Base-by-base conservation (phyloP, 2,888 invertebrate species). In the Eupithecia exiguata region DNA sequence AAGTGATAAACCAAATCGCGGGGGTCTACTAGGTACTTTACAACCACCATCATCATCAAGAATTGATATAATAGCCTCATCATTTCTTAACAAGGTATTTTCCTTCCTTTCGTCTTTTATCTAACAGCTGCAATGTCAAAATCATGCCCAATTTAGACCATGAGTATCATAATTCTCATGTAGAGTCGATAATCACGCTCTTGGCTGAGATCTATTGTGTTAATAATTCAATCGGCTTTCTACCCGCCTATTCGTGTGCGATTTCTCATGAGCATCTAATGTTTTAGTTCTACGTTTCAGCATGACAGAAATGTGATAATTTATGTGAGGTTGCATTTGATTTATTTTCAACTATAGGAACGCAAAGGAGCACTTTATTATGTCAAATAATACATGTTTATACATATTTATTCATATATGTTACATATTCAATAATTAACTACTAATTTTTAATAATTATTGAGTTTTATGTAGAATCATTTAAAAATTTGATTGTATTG, bases 161-260 rank as follows among this genome's bases (percentile, higher is more conserved):
- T 53, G 36, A 65, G 36, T 38, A 35, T 35, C 63, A 38, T 65
- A 36, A 38, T n/a, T 67, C 30, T 67, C 67, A 10, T 25, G 67
- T 67, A 67, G 43, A 66, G 40, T n/a, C 43, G 43, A 67, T 67
- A 67, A 67, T 67, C 43, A 67, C 38, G 43, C 21, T 38, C 43
- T 67, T 40, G 14, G 10, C 25, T 40, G 40, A 14, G 36, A 46
- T 25, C 76, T 35, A 78, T 78, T 77, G 72, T 36, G 72, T 36
- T 58, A 70, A 77, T 68, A 66, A 61, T 69, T 74, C 69, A 38
- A 79, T 79, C 71, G 74, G 75, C 78, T 78, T 78, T 80, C 78
- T 76, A 78, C 36, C 38, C 63, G 63, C 63, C 77, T 71, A 74
- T 70, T 66, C 70, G 74, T 62, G 63, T 16, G 61, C 72, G 38